These are phyloP conservation scores for Trichogramma evanescens DNA, from an alignment of 2,888 invertebrate species.

Conservation along the genomic window DNA sequence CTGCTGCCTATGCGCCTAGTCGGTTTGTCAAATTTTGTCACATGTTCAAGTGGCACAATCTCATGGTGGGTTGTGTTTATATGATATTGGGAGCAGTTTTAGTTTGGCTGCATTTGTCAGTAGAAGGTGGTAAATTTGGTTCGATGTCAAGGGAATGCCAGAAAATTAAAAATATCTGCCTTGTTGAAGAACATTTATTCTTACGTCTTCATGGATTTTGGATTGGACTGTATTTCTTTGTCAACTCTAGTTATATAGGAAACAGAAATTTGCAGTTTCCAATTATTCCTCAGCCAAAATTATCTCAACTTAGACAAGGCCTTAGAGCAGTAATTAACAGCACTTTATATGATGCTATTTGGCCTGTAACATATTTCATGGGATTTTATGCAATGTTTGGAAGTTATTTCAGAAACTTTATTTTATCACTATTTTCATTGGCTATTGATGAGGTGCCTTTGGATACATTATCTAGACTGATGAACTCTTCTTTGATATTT, in stretches of 20 bases:
- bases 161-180: slow-evolving; percentile 51
- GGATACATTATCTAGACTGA: slow-evolving; percentile 49
- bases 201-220: slow-evolving; percentile 56
- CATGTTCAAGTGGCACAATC: slow-evolving; percentile 57
- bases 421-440: slow-evolving; percentile 53
- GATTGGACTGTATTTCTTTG: slow-evolving; percentile 59
- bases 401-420: slow-evolving; percentile 49
- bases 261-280: slow-evolving; percentile 59
- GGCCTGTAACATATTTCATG: slow-evolving; percentile 59
- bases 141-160: slow-evolving; percentile 50
- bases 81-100: slow-evolving; percentile 60
- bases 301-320: slow-evolving; percentile 59
- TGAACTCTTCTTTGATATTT: slow-evolving; percentile 53
- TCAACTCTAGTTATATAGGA: slow-evolving; percentile 54
- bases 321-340: slow-evolving; percentile 54
- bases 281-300: slow-evolving; percentile 64
- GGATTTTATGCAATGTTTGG: slow-evolving; percentile 60
- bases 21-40: slow-evolving; percentile 61
- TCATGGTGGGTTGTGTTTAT: slow-evolving; percentile 54
- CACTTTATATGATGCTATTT: slow-evolving; percentile 55
- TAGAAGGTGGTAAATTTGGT: slow-evolving; percentile 57
- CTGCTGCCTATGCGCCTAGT: slow-evolving; percentile 57
- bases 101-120: slow-evolving; percentile 62
- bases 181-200: slow-evolving; percentile 63
- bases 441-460: slow-evolving; percentile 52